Conservation (phyloP, 2,888 invertebrate genomes). For the Thera obeliscata region DNA sequence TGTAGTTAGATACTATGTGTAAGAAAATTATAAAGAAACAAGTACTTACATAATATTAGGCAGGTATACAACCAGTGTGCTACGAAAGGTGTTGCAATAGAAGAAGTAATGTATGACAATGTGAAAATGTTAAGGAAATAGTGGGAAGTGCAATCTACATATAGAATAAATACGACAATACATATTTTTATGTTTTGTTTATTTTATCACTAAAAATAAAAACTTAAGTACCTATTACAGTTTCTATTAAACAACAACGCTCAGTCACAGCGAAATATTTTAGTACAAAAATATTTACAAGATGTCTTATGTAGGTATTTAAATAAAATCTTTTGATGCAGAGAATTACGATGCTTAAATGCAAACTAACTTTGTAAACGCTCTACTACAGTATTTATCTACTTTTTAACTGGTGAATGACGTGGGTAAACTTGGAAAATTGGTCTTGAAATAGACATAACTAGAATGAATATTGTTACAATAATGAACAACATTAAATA, state of each 20-base stretch:
- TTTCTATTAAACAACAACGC: conserved; percentile 82
- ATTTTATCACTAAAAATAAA: conserved; percentile 83
- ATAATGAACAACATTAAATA: conserved; percentile 69
- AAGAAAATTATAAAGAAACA: conserved; percentile 22
- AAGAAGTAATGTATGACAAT: conserved; percentile 61
- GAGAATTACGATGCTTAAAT: conserved; percentile 71
- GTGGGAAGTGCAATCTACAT: conserved; percentile 69
- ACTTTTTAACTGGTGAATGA: conserved; percentile 43
- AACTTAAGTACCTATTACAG: conserved; percentile 80
- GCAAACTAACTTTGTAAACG: conserved; percentile 59
- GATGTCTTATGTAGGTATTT: conserved; percentile 50
- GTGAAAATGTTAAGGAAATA: conserved; percentile 64
- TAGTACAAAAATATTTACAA: conserved; percentile 81
- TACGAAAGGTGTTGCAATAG: conserved; percentile 49
- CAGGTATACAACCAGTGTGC: conserved; percentile 44
- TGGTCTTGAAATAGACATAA: conserved; percentile 50
- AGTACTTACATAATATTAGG: conserved; percentile 1
- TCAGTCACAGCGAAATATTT: conserved; percentile 80
- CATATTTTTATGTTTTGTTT: conserved; percentile 76
- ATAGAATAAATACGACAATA: conserved; percentile 66
- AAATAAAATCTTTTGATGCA: conserved; percentile 49
- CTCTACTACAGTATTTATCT: conserved; percentile 42
- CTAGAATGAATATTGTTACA: conserved; percentile 45
- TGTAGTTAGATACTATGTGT: conserved; percentile 6
- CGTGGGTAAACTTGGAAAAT: conserved; percentile 46